phyloP scores from a whole-genome alignment of 2,888 invertebrate species.

The Odiellus spinosus region DNA sequence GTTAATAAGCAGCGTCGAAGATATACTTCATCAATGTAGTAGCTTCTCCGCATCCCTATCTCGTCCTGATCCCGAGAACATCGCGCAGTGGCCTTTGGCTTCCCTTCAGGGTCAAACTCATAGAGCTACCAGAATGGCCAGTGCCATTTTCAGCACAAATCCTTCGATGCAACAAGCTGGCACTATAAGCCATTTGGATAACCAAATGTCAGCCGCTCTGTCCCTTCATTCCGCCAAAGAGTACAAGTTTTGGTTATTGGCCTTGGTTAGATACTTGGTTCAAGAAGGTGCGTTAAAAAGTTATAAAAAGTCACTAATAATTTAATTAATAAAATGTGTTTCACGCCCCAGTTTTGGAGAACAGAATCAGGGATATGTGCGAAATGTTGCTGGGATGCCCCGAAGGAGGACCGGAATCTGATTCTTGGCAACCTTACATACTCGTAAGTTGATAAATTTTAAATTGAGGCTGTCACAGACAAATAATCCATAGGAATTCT shows the following conservation, averaged over 20 bases:
- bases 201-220: constrained; percentile 51
- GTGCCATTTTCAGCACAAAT: constrained; percentile 12
- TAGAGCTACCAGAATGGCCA: constrained; percentile 18
- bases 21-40: constrained; percentile 24
- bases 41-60: constrained; percentile 26
- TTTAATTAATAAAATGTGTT: background rate
- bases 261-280: constrained; percentile 41
- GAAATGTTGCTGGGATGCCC: constrained; percentile 60
- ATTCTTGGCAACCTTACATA: constrained; percentile 13
- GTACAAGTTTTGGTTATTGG: constrained; percentile 57
- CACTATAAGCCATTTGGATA: constrained; percentile 40
- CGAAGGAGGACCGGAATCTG: constrained; percentile 9
- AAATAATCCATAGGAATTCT: no score
- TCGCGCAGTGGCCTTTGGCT: constrained; percentile 11
- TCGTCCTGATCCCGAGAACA: background rate
- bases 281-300: no score
- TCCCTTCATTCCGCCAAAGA: constrained; percentile 52
- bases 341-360: constrained; percentile 12
- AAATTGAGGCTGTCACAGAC: no score
- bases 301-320: no score
- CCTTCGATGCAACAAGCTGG: constrained; percentile 27
- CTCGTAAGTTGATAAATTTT: constrained; percentile 21
- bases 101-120: constrained; percentile 15
- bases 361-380: constrained; percentile 51
- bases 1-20: constrained; percentile 43